Conservation (phyloP, 1,140 invertebrate species). For the Daktulosphaira vitifoliae region DNA sequence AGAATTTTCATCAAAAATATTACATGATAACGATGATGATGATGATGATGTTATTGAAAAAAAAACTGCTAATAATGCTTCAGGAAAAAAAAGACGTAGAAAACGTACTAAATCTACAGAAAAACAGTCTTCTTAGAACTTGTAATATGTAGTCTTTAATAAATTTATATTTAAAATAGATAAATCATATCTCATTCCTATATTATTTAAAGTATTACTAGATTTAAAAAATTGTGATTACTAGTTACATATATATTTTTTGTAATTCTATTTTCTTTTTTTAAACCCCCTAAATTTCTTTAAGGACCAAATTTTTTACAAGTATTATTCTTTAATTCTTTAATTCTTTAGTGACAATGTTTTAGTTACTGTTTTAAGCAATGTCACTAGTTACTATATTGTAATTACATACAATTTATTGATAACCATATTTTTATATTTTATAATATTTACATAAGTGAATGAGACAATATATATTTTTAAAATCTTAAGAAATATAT, state of each 20-base stretch:
- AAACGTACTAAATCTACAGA: slow-evolving; percentile 27
- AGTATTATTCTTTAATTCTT: neutral
- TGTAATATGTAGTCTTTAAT: neutral
- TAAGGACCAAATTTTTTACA: slow-evolving; percentile 29
- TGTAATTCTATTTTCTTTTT: neutral
- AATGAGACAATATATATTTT: slow-evolving; percentile 14
- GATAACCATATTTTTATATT: slow-evolving; percentile 1
- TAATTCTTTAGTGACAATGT: neutral
- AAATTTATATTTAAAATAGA: neutral
- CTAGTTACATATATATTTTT: slow-evolving; percentile 7
- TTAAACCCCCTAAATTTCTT: slow-evolving; percentile 11
- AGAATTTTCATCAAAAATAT: neutral
- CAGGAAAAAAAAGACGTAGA: slow-evolving; percentile 8
- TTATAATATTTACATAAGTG: neutral
- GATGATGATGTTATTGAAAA: slow-evolving; percentile 39
- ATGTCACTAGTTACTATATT: neutral
- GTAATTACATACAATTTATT: neutral
- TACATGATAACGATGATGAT: slow-evolving; percentile 41
- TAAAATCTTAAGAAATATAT: neutral
- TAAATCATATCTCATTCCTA: slow-evolving; percentile 19
- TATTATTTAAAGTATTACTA: slow-evolving; percentile 29
- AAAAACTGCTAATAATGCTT: slow-evolving; percentile 37
- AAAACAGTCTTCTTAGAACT: slow-evolving; percentile 7
- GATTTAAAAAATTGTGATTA: slow-evolving; percentile 30
- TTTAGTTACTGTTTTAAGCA: neutral